phyloP scores from a whole-genome alignment of 2,797 vertebrate genomes.

The Protonibea diacanthus region DNA sequence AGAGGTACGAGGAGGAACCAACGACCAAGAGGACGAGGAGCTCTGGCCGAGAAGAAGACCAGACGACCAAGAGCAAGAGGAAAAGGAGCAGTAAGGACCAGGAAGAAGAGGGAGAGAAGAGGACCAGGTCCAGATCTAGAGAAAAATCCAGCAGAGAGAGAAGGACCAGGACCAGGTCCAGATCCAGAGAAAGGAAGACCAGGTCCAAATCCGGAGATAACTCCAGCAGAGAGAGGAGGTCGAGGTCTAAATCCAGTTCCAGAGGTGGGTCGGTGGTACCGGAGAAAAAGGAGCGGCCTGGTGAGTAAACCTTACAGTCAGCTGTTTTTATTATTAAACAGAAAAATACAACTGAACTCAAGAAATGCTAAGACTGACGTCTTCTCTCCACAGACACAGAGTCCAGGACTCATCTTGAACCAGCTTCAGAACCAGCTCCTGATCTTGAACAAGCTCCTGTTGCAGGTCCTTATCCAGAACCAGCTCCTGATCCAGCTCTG shows the following conservation, averaged over 20 bases:
- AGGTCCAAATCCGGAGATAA: not conserved
- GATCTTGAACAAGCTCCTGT: not conserved
- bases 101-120: not conserved
- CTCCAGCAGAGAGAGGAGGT: not conserved
- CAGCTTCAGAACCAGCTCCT: not conserved
- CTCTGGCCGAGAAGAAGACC: constrained; percentile 37
- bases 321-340: too few relatives aligned
- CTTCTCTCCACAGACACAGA: constrained; percentile 25
- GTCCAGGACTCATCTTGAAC: constrained; percentile 12
- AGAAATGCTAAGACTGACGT: not conserved
- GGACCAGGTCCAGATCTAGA: constrained; percentile 4
- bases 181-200: not conserved
- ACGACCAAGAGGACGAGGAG: constrained; percentile 25
- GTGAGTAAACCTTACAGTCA: constrained; percentile 15
- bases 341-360: too few relatives aligned
- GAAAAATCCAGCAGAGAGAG: not conserved
- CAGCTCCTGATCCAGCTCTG: not conserved
- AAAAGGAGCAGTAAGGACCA: constrained; percentile 12
- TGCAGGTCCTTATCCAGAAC: not conserved
- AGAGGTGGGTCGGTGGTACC: not conserved
- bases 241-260: not conserved
- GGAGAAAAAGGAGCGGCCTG: not conserved
- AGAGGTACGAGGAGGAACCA: constrained; percentile 59
- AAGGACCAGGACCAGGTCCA: not conserved
- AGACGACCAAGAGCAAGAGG: constrained; percentile 4